A percentile compares a stretch with the other conserved stretches of the same genome.
Evolutionary conservation across 2,888 invertebrate species (phyloP).

Genomic region (Aphrophora alni): DNA sequence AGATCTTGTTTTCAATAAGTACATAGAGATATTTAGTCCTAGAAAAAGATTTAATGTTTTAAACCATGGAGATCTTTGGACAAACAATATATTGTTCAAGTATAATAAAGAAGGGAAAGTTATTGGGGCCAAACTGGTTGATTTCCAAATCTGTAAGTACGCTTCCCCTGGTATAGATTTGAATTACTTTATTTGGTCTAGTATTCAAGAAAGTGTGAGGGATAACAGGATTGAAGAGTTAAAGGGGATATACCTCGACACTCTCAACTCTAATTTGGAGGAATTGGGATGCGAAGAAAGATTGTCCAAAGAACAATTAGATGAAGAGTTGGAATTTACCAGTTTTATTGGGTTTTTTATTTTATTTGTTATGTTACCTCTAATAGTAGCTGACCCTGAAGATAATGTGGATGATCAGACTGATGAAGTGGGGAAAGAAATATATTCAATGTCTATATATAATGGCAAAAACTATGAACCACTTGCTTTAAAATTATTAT

Average conservation of each 20-base stretch:
- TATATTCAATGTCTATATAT: too few species aligned
- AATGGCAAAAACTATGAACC: too few species aligned
- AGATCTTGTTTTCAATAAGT: not conserved
- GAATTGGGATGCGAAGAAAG: conserved; percentile 14
- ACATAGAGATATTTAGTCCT: conserved; percentile 2
- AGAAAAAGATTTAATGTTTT: not conserved
- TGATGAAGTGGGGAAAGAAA: too few species aligned
- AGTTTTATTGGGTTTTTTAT: not conserved
- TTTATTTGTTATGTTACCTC: not conserved
- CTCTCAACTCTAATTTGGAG: conserved; percentile 10
- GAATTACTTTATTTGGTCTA: conserved; percentile 18
- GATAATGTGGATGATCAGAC: too few species aligned
- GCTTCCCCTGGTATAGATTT: not conserved
- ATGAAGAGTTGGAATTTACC: not conserved
- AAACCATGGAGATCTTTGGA: conserved; percentile 18
- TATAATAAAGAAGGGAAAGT: conserved; percentile 3
- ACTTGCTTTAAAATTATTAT: too few species aligned
- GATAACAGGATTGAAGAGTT: not conserved
- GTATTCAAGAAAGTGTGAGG: not conserved
- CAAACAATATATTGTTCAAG: conserved; percentile 24
- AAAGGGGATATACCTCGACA: not conserved
- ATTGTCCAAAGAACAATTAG: not conserved
- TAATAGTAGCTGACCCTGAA: too few species aligned
- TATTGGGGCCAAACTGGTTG: conserved; percentile 1
- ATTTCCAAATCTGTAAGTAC: conserved; percentile 9